A percentile compares a stretch with the other conserved stretches of the same genome.
Evolutionary conservation across 2,113 vertebrate species (phyloP).

Genomic region (Numida meleagris): DNA sequence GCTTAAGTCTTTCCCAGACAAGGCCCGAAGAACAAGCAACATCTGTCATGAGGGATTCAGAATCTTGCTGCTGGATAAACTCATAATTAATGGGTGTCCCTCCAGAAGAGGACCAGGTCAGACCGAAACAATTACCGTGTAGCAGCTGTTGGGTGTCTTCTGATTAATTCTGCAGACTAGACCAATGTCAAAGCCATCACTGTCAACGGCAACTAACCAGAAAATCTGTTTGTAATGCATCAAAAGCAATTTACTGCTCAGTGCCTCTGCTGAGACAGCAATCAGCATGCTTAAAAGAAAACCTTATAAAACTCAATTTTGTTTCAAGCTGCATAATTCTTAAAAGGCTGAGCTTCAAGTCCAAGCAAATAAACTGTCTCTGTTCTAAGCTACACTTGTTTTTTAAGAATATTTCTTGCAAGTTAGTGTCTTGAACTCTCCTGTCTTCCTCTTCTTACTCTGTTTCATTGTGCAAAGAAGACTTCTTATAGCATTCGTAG

Average conservation of each 20-base stretch:
- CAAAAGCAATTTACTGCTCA: conserved; percentile 59
- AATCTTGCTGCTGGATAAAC: not conserved
- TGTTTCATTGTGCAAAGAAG: not conserved
- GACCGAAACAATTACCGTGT: not conserved
- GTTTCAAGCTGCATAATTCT: not conserved
- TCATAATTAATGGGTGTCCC: not conserved
- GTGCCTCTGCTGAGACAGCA: conserved; percentile 45
- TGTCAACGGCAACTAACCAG: conserved; percentile 34
- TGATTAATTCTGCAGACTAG: conserved; percentile 22
- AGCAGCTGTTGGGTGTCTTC: conserved; percentile 47
- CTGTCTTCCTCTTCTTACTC: not conserved
- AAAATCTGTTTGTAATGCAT: conserved; percentile 48
- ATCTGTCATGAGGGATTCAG: not conserved
- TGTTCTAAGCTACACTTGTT: not conserved
- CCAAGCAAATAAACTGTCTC: not conserved
- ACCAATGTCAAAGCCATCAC: conserved; percentile 46
- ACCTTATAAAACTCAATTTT: not conserved
- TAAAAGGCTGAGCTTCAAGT: not conserved
- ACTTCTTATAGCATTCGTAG: not conserved
- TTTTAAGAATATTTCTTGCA: not conserved
- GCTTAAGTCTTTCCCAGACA: not conserved
- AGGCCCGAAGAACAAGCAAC: conserved; percentile 4
- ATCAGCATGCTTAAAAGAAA: not conserved
- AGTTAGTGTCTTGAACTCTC: not conserved
- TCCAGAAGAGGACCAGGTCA: not conserved